Evolutionary conservation across 2,888 invertebrate species (phyloP).

Genomic region (Luffia ferchaultella): DNA sequence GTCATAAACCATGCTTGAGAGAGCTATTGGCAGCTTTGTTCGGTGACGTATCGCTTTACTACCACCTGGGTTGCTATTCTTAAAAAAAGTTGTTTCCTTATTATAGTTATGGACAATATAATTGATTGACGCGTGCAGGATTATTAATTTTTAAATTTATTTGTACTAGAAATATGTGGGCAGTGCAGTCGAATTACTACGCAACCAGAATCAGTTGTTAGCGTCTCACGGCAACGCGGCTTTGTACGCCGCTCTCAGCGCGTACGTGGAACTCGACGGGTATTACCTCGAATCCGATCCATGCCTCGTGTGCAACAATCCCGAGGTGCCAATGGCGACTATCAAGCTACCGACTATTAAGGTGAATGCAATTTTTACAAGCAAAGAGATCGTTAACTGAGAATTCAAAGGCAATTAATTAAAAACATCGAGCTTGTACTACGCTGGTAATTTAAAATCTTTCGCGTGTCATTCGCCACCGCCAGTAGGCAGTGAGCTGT

Average conservation of each 20-base stretch:
- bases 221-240: conserved; percentile 94
- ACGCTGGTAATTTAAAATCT: no score
- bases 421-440: no score
- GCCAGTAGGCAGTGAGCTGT: no score
- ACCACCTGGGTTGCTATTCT: no score
- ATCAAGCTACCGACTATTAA: conserved; percentile 94
- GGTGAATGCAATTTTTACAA: conserved; percentile 42
- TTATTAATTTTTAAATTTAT: conserved; percentile 18
- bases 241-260: conserved; percentile 89
- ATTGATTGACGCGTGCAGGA: background rate
- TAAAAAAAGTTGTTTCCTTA: no score
- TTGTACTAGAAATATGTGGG: conserved; percentile 86
- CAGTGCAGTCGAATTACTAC: conserved; percentile 84
- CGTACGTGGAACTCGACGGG: conserved; percentile 95
- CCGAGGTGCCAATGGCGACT: conserved; percentile 90
- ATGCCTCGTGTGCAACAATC: conserved; percentile 97
- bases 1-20: no score
- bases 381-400: no score
- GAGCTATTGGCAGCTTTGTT: no score
- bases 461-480: no score
- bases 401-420: no score
- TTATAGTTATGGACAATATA: background rate
- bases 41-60: no score
- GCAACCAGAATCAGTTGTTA: conserved; percentile 88
- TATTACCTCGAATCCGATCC: conserved; percentile 97